A percentile compares a stretch with the other conserved stretches of the same genome.
Conservation (phyloP, 2,113 vertebrate species). For the Noctilio leporinus region DNA sequence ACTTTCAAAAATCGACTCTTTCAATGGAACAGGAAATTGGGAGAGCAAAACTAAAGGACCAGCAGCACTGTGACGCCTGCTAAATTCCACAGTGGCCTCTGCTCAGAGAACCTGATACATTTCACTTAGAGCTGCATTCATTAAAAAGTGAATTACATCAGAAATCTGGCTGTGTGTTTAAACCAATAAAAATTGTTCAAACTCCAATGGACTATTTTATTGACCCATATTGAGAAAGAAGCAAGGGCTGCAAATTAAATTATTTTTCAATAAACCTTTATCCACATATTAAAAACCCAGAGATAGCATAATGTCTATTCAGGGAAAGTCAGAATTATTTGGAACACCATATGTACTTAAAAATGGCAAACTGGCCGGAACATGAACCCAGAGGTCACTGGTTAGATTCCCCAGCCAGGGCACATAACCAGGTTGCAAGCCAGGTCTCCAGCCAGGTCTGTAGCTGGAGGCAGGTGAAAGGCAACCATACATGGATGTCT, state of each 20-base stretch:
- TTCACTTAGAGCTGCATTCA: neutral
- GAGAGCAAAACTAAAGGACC: neutral
- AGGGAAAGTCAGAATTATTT: neutral
- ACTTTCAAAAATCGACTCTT: neutral
- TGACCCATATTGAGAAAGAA: neutral
- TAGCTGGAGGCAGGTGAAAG: too few species aligned
- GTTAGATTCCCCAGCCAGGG: too few species aligned
- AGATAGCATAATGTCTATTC: neutral
- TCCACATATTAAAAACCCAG: neutral
- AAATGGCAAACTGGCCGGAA: neutral
- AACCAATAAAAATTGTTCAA: neutral
- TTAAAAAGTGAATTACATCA: neutral
- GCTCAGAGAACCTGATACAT: neutral
- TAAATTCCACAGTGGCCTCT: neutral
- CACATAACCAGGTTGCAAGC: too few species aligned
- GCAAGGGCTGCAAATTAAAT: neutral
- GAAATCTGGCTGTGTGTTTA: neutral
- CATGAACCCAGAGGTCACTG: too few species aligned
- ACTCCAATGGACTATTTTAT: neutral
- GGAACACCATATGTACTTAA: neutral
- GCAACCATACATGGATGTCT: too few species aligned
- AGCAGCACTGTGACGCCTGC: accelerated
- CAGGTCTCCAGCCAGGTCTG: too few species aligned
- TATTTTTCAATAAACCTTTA: neutral
- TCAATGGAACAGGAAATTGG: neutral